Conservation (phyloP, 2,113 vertebrate species). For the Turnix velox region DNA sequence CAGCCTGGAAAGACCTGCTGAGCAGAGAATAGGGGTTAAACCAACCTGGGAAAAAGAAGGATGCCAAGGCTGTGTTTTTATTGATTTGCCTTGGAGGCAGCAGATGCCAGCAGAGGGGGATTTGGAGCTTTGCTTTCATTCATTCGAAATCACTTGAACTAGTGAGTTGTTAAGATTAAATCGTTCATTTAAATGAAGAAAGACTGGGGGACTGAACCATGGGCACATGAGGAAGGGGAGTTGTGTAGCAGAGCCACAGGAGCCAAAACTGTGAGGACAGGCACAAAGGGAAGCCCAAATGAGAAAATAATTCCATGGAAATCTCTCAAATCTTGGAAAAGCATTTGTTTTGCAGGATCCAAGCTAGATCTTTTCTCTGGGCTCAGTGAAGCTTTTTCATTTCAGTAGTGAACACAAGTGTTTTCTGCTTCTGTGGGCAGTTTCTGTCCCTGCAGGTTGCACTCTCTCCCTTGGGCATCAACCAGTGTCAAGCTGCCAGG, state of each 20-base stretch:
- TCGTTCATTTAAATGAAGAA: not conserved
- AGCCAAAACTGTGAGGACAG: rapidly evolving
- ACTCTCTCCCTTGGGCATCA: not conserved
- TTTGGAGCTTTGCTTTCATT: not conserved
- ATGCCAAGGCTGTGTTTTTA: not conserved
- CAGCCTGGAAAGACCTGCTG: not conserved
- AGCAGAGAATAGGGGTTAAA: not conserved
- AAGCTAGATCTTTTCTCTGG: not conserved
- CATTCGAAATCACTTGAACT: not conserved
- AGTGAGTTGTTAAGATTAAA: not conserved
- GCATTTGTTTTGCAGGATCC: not conserved
- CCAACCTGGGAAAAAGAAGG: not conserved
- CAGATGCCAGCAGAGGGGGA: not conserved
- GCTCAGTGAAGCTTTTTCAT: not conserved
- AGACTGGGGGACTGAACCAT: not conserved
- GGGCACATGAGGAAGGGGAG: not conserved
- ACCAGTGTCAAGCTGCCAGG: rapidly evolving
- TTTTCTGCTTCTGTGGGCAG: no score
- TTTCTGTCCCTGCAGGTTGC: not conserved
- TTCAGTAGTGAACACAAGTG: not conserved
- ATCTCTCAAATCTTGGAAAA: not conserved
- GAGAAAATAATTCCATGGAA: not conserved
- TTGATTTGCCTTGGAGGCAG: not conserved
- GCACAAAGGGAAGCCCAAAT: not conserved
- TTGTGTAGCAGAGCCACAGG: not conserved